phyloP scores from a whole-genome alignment of 2,888 invertebrate species.

The Zaprionus bogoriensis region DNA sequence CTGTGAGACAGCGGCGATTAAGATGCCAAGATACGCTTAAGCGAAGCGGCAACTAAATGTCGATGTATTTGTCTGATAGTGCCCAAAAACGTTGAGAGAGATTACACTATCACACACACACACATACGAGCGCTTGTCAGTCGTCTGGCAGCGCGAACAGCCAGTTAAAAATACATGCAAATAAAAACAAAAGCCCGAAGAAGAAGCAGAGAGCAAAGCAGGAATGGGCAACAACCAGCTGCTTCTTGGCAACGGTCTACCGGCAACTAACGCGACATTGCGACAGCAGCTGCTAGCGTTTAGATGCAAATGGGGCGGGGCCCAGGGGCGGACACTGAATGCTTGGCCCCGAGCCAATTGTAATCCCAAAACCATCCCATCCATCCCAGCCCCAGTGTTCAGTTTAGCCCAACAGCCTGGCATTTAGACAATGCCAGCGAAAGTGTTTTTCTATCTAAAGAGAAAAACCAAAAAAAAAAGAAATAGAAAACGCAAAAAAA shows the following conservation, averaged over 20 bases:
- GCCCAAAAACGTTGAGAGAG: conserved; percentile 22
- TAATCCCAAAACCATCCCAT: conserved; percentile 17
- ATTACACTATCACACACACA: conserved; percentile 37
- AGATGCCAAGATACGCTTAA: conserved; percentile 43
- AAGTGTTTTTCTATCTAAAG: conserved; percentile 55
- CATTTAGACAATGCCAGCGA: conserved; percentile 70
- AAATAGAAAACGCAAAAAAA: conserved; percentile 19
- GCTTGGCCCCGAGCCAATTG: conserved; percentile 39
- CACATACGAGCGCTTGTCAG: conserved; percentile 28
- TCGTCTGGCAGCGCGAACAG: conserved; percentile 50
- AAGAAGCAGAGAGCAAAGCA: conserved; percentile 16
- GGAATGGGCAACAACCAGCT: conserved; percentile 28
- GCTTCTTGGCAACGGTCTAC: conserved; percentile 30
- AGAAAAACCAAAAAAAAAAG: neutral
- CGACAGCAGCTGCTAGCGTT: conserved; percentile 32
- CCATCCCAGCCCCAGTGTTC: conserved; percentile 26
- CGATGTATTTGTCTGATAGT: conserved; percentile 28
- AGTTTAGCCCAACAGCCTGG: no score
- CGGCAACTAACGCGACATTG: conserved; percentile 27
- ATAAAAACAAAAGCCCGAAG: conserved; percentile 25
- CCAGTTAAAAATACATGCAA: conserved; percentile 68
- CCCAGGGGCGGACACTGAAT: neutral
- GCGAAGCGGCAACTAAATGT: conserved; percentile 15
- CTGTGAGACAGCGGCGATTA: conserved; percentile 14
- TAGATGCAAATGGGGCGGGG: neutral